phyloP scores from a whole-genome alignment of 2,113 vertebrate species.

The Antennarius striatus region DNA sequence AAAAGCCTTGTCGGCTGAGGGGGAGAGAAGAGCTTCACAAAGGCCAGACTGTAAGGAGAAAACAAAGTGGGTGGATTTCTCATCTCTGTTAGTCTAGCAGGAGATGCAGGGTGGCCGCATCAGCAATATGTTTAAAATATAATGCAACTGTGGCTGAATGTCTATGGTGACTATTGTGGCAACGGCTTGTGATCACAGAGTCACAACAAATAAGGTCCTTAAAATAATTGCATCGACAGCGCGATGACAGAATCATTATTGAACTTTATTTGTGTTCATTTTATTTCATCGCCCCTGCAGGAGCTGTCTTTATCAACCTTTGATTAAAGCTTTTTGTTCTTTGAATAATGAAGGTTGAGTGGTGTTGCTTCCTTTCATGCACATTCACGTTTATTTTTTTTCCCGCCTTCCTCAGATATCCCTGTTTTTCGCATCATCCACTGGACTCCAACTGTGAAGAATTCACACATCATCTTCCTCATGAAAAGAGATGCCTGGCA shows the following conservation, averaged over 20 bases:
- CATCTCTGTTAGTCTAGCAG: constrained; percentile 14
- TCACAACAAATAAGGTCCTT: too few species aligned
- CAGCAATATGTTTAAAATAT: neutral
- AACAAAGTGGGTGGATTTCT: constrained; percentile 19
- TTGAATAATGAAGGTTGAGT: neutral
- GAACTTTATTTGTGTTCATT: too few species aligned
- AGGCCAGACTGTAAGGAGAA: constrained; percentile 25
- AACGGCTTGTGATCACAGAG: too few species aligned
- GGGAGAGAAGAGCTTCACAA: constrained; percentile 17
- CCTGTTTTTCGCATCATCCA: constrained; percentile 66
- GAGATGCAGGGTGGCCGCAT: neutral
- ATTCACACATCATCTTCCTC: constrained; percentile 56
- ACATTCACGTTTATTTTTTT: constrained; percentile 32
- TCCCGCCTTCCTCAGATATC: constrained; percentile 66
- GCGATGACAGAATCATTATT: too few species aligned
- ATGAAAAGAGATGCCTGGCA: constrained; percentile 44
- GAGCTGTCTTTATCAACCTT: neutral
- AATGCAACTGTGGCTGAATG: neutral
- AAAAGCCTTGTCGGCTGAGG: constrained; percentile 20
- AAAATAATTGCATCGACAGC: too few species aligned
- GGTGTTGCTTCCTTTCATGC: neutral
- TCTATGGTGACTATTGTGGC: neutral
- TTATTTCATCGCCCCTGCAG: neutral
- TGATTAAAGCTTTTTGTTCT: neutral
- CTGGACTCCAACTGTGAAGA: constrained; percentile 79